These are phyloP conservation scores for Metridium senile DNA, from an alignment of 92 coral and sea anemone species.

Conservation along the genomic window DNA sequence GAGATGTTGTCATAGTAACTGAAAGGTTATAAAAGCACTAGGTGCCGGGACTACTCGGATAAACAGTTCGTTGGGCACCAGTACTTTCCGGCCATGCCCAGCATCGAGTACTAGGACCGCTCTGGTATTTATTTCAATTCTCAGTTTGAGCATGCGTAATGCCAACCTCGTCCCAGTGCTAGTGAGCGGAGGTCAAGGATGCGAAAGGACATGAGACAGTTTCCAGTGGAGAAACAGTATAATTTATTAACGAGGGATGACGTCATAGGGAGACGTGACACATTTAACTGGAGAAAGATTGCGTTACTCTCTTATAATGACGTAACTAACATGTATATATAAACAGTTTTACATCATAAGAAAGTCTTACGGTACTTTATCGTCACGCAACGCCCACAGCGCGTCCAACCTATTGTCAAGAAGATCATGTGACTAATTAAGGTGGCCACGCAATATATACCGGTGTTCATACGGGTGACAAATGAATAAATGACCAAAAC, in stretches of 20 bases:
- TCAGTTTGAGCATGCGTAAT: background rate
- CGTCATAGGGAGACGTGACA: background rate
- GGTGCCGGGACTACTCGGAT: constrained; percentile 2
- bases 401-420: no score
- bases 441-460: no score
- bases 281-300: background rate
- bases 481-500: no score
- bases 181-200: background rate
- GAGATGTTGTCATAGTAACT: constrained; percentile 7
- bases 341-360: background rate
- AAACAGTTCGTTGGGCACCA: background rate
- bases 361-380: background rate
- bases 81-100: background rate
- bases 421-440: no score
- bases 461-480: no score
- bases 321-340: background rate
- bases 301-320: background rate
- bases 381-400: no score
- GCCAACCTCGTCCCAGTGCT: background rate
- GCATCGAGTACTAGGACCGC: background rate
- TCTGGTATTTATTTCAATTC: background rate
- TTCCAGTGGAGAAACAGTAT: background rate
- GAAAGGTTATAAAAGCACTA: background rate
- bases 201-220: background rate
- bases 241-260: background rate